Evolutionary conservation across 2,797 vertebrate genomes (phyloP), one percentile per base, ranked within the genome.

Genomic region (Microcaecilia unicolor): DNA sequence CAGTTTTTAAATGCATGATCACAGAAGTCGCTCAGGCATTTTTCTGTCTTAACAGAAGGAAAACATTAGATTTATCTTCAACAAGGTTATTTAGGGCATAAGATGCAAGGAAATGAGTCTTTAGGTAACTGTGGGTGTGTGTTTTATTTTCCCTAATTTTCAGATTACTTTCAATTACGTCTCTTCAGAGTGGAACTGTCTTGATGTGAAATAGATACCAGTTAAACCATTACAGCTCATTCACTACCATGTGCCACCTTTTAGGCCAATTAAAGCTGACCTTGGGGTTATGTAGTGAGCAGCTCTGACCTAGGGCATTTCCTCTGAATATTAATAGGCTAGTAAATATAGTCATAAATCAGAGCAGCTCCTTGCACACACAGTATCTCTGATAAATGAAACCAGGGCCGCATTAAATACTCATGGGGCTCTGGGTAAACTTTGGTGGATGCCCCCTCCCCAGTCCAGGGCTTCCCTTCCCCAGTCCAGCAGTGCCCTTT

Each of bases 161-260:
- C 83, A 89, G 85, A 89, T 93, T 90, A 88, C 73, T 79, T 90
- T 90, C 76, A 67, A 78, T 81, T 76, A 84, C 72, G 66, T 60
- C 71, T 81, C 69, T 64, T 72, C 43, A n/a, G 67, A 71, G 71
- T 66, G 63, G 67, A 77, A 82, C 70, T 74, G 80, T 83, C 72
- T 70, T 86, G 84, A 83, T 83, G 85, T 93, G 89, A 91, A 96
- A 93, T 85, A 86, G 89, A 96, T 94, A 89, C 81, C 83, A 76
- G 82, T 89, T 94, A 97, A 98, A 97, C 90, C 92, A 93, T 97
- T 98, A 94, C 74, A 61, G 69, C 74, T 83, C 69, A 85, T 83
- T 84, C 75, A 70, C 59, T 68, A 81, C 87, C 89, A 88, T 90
- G 82, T 92, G 90, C 88, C 74, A 83, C 85, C 86, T 88, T 79